These are phyloP conservation scores for Drosophila falleni DNA, from an alignment of 2,888 invertebrate genomes.

Conservation along the genomic window DNA sequence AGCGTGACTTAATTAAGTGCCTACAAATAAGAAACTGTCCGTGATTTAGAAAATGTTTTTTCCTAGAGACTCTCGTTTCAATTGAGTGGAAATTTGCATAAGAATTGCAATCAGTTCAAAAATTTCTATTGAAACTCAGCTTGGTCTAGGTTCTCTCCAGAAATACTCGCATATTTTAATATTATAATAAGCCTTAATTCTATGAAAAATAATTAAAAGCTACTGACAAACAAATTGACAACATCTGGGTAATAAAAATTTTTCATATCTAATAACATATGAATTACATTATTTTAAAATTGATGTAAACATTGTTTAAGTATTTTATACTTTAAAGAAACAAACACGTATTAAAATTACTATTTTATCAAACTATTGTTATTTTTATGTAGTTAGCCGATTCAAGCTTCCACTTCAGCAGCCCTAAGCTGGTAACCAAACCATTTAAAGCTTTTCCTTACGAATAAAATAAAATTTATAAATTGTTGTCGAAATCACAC, in stretches of 20 bases:
- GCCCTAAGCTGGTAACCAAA: conserved; percentile 30
- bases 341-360: too few species aligned
- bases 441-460: conserved; percentile 45
- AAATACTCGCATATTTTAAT: conserved; percentile 13
- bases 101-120: conserved; percentile 56
- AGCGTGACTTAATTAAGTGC: conserved; percentile 62
- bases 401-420: conserved; percentile 45
- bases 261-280: neutral
- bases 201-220: conserved; percentile 19
- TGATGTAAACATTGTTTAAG: neutral
- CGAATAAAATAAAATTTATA: conserved; percentile 26
- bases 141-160: conserved; percentile 23
- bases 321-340: too few species aligned
- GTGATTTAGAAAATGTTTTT: conserved; percentile 34
- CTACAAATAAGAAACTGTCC: conserved; percentile 39
- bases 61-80: neutral
- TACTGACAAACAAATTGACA: neutral
- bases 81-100: conserved; percentile 58
- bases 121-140: conserved; percentile 20
- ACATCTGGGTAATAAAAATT: conserved; percentile 8
- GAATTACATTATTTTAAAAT: neutral
- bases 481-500: conserved; percentile 27
- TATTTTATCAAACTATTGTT: too few species aligned
- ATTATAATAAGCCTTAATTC: conserved; percentile 32
- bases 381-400: too few species aligned